Conservation (phyloP, 2,113 vertebrate species). For the Gymnorhina tibicen region DNA sequence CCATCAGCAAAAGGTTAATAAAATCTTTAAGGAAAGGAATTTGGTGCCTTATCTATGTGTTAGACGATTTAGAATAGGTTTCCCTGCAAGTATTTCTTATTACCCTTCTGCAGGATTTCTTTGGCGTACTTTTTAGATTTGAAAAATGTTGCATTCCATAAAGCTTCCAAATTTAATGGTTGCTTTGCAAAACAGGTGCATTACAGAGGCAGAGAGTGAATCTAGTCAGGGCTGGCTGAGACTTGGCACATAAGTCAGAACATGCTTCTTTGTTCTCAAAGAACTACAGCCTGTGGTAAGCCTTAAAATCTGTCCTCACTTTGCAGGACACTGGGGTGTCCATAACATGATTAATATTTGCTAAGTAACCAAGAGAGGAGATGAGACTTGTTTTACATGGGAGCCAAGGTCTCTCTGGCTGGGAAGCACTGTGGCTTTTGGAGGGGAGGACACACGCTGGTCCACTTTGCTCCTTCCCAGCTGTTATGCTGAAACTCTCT, state of each 20-base stretch:
- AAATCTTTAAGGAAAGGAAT: constrained; percentile 65
- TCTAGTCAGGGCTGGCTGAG: background rate
- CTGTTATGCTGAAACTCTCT: background rate
- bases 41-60: constrained; percentile 52
- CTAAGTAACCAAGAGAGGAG: background rate
- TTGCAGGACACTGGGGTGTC: background rate
- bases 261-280: background rate
- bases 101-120: background rate
- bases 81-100: constrained; percentile 21
- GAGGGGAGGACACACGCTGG: accelerated
- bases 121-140: background rate
- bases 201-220: background rate
- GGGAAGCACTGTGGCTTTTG: background rate
- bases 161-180: background rate
- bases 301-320: background rate
- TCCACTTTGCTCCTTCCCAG: background rate
- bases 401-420: background rate
- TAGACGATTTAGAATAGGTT: constrained; percentile 36
- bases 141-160: background rate
- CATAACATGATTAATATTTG: background rate
- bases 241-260: background rate
- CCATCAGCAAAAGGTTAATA: constrained; percentile 76
- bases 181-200: background rate
- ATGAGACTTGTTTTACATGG: background rate
- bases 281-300: background rate